These are phyloP conservation scores for Coptodon rendalli DNA, from an alignment of 2,113 vertebrate genomes.

Conservation along the genomic window DNA sequence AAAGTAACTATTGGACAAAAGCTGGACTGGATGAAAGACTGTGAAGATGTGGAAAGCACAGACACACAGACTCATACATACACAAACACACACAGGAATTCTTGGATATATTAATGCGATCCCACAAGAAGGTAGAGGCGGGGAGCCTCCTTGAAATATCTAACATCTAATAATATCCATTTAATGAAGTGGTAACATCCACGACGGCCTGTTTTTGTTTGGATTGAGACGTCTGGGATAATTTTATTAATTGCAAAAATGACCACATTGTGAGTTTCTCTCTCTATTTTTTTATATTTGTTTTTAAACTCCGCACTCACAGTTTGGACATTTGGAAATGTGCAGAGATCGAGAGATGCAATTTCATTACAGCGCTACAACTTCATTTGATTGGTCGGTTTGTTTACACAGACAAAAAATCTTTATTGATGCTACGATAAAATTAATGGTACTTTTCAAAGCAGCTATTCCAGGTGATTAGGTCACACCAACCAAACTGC, in stretches of 20 bases:
- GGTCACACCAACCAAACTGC: not conserved
- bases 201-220: not conserved
- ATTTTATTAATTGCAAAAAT: not conserved
- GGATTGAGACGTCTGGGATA: too few relatives aligned
- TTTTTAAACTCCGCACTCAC: not conserved
- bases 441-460: not conserved
- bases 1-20: too few relatives aligned
- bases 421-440: not conserved
- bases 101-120: too few relatives aligned
- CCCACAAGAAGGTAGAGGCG: too few relatives aligned
- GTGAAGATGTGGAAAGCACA: too few relatives aligned
- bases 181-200: too few relatives aligned
- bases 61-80: too few relatives aligned
- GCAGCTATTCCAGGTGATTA: not conserved
- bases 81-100: too few relatives aligned
- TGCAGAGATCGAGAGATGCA: rapidly evolving
- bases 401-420: not conserved
- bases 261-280: not conserved
- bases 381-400: not conserved
- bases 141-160: too few relatives aligned
- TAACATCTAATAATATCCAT: too few relatives aligned
- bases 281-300: rapidly evolving
- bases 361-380: not conserved
- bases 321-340: not conserved
- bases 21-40: too few relatives aligned